phyloP scores from a whole-genome alignment of 2,888 invertebrate genomes.

The Cyclophora albipunctata region DNA sequence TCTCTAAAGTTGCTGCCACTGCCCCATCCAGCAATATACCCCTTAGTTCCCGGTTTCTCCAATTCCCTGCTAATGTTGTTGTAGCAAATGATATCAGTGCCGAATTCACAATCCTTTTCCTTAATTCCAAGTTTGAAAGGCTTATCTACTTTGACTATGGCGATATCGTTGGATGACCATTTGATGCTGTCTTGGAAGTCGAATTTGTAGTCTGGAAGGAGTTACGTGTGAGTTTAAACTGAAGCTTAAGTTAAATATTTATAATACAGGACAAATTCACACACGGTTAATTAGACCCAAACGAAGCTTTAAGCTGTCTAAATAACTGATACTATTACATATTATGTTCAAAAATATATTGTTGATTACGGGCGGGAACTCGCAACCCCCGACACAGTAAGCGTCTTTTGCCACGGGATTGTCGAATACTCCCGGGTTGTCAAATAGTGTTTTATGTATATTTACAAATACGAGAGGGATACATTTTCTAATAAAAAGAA shows the following conservation, averaged over 20 bases:
- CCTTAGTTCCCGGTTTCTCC: slow-evolving; percentile 62
- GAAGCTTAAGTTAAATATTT: too few species aligned
- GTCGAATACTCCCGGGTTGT: too few species aligned
- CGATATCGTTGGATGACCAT: slow-evolving; percentile 68
- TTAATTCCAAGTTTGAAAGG: slow-evolving; percentile 54
- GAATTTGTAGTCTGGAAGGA: slow-evolving; percentile 57
- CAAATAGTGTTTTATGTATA: too few species aligned
- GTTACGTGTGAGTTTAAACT: not conserved
- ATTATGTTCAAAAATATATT: not conserved
- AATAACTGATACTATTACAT: not conserved
- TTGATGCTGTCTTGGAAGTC: slow-evolving; percentile 69
- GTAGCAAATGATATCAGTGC: slow-evolving; percentile 42
- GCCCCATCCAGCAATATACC: slow-evolving; percentile 64
- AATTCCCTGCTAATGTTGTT: slow-evolving; percentile 61
- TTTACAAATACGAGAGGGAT: too few species aligned
- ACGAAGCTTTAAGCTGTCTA: too few species aligned
- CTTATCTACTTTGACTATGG: slow-evolving; percentile 61
- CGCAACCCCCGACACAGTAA: too few species aligned
- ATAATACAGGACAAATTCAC: too few species aligned
- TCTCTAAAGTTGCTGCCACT: slow-evolving; percentile 63
- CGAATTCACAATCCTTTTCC: slow-evolving; percentile 58
- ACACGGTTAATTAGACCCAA: too few species aligned
- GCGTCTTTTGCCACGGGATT: too few species aligned
- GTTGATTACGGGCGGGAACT: too few species aligned
- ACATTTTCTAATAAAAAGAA: too few species aligned